Base-by-base conservation (phyloP, 2,113 vertebrate species). In the Sander lucioperca region DNA sequence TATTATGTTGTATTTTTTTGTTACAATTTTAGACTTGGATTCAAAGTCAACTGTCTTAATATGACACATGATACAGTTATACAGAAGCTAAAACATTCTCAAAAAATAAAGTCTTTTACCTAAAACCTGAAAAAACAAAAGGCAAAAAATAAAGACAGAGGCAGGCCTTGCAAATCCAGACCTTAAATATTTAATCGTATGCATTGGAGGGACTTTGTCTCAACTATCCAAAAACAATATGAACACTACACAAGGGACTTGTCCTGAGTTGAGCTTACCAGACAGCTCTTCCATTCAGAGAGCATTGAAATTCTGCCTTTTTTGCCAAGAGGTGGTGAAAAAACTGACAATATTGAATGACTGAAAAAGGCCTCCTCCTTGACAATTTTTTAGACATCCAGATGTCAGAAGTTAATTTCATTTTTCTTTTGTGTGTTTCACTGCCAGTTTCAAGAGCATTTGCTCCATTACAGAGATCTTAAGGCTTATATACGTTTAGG, bases 151-250 rank as follows among this genome's bases (percentile, higher is more conserved):
- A 50, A 12, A 67, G 23, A 65, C 18, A 8, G 67, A 71, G 67
- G 4, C 18, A 13, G n/a, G 21, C 47, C n/a, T 25, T 27, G 45
- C 47, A 43, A 0, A 33, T 21, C 54, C 54, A 18, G 5, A 36
- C 19, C 43, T 19, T 61, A 9, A 48, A 51, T 58, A 66, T 80
- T 58, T 45, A 30, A 59, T 81, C 10, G 73, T 25, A 16, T 11
- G 5, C 25, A 48, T 45, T 10, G 43, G 36, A 50, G 43, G 21
- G 67, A 39, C 27, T 45, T 19, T 30, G 47, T 62, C 36, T 54
- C 63, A 39, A 14, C 58, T 53, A 21, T 18, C 16, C 30, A 6
- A 66, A 77, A 70, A 56, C 50, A 75, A 57, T 75, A 51, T 70
- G 48, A 70, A 75, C 15, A 30, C 43, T 65, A 45, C 58, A 64